Evolutionary conservation across 1,140 invertebrate species (phyloP), one percentile per base, ranked within the genome.

Genomic region (Neotoxoptera formosana): DNA sequence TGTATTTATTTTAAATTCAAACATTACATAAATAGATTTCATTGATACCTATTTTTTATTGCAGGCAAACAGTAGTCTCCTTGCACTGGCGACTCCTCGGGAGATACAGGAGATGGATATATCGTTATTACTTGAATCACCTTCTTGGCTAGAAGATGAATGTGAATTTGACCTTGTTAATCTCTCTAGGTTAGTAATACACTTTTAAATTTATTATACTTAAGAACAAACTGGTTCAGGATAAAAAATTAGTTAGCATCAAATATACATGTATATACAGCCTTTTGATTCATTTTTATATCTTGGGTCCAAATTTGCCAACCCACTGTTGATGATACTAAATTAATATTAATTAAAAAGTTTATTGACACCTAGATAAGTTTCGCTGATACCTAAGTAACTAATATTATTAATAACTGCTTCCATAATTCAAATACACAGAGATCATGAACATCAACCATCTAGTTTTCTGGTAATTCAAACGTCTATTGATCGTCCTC

Each of bases 101-200:
- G 99, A 99, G 96, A 97, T 99, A 25, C 98, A 99, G 95, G 99
- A 99, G 96, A 97, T 99, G 96, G 98, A 99, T 95, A 98, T 99
- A 94, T 97, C 98, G 1, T 95, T 98, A 51, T 95, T 99, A 51
- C 95, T 99, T 56, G 97, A 99, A 95, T 97, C 98, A 53, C 98
- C 98, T 47, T 97, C 97, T 81, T 99, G 98, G 98, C 96, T 98
- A 93, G 98, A 99, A 95, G 98, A 99, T 95, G 98, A 99, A 95
- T 99, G 98, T 95, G 98, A 99, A 96, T 97, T 98, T 95, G 99
- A 99, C 95, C 97, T 99, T 94, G 96, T 99, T 94, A 98, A 97
- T 95, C 95, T 99, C 48, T 97, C 96, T 94, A n/a, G 81, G 91
- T 93, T 41, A 93, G 67, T 83, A 81, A n/a, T 41, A 45, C 8